Conservation (phyloP, 2,797 vertebrate species). For the Decapterus maruadsi region DNA sequence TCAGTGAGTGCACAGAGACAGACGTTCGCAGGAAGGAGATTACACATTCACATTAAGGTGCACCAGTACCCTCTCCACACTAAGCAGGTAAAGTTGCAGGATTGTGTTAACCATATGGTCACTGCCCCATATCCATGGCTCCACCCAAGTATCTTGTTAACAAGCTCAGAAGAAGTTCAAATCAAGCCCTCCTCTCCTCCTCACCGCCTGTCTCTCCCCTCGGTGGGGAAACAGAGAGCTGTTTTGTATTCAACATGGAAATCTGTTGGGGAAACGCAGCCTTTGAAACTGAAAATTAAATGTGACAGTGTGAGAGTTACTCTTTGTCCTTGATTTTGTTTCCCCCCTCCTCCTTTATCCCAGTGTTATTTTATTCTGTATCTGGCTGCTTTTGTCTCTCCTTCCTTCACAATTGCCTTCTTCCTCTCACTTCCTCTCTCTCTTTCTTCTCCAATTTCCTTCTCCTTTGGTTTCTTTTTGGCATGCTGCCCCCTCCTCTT, state of each 20-base stretch:
- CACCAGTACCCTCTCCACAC: slow-evolving; percentile 6
- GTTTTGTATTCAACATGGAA: slow-evolving; percentile 79
- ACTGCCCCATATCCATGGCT: slow-evolving; percentile 41
- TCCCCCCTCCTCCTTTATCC: slow-evolving; percentile 36
- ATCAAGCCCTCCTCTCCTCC: slow-evolving; percentile 59
- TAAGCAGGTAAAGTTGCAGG: slow-evolving; percentile 41
- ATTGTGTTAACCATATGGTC: slow-evolving; percentile 62
- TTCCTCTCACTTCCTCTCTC: slow-evolving; percentile 32
- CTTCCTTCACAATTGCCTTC: slow-evolving; percentile 59
- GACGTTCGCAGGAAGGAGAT: slow-evolving; percentile 10
- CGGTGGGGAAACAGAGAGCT: slow-evolving; percentile 57
- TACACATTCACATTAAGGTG: neutral
- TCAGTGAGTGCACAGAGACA: neutral
- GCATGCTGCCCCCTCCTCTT: slow-evolving; percentile 32
- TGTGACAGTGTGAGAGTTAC: slow-evolving; percentile 80
- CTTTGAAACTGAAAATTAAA: slow-evolving; percentile 82
- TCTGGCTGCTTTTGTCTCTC: slow-evolving; percentile 62
- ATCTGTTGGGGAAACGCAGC: slow-evolving; percentile 73
- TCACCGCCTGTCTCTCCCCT: slow-evolving; percentile 46
- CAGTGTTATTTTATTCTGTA: slow-evolving; percentile 68
- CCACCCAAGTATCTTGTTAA: slow-evolving; percentile 64
- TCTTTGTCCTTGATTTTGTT: slow-evolving; percentile 84
- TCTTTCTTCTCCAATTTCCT: slow-evolving; percentile 53
- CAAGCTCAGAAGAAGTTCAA: slow-evolving; percentile 60
- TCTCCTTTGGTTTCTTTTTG: slow-evolving; percentile 40